These are phyloP conservation scores for Lamellibrachia luymesi DNA, from an alignment of 1,140 invertebrate species.

Conservation along the genomic window DNA sequence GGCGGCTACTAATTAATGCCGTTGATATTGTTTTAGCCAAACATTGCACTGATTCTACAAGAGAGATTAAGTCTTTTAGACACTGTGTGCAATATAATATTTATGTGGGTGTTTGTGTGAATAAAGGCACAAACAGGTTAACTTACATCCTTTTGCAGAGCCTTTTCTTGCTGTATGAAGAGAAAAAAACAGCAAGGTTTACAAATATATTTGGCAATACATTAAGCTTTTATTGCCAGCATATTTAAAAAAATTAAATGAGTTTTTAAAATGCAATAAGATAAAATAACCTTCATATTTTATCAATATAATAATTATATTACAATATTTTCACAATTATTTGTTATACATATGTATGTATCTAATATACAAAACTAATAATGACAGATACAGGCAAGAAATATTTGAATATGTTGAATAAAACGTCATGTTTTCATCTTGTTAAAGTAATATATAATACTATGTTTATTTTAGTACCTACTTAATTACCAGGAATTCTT, in stretches of 20 bases:
- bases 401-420: too few relatives aligned
- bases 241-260: not conserved
- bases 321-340: not conserved
- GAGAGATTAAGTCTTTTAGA: too few relatives aligned
- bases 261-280: too few relatives aligned
- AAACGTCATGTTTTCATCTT: too few relatives aligned
- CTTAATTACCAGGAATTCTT: too few relatives aligned
- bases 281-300: not conserved
- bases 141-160: not conserved
- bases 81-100: not conserved
- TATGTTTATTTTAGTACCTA: too few relatives aligned
- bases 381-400: too few relatives aligned
- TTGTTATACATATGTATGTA: too few relatives aligned
- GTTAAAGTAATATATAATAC: too few relatives aligned
- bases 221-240: not conserved
- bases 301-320: not conserved
- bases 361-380: too few relatives aligned
- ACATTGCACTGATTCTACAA: too few relatives aligned
- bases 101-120: conserved; percentile 13
- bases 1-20: too few relatives aligned
- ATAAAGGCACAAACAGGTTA: conserved; percentile 12
- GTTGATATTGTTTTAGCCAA: not conserved
- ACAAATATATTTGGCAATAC: not conserved
- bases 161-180: not conserved
- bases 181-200: not conserved